Percentiles rank a stretch among this genome's conserved stretches.
Conservation (phyloP, 2,888 invertebrate genomes). For the Cephus pulcher region DNA sequence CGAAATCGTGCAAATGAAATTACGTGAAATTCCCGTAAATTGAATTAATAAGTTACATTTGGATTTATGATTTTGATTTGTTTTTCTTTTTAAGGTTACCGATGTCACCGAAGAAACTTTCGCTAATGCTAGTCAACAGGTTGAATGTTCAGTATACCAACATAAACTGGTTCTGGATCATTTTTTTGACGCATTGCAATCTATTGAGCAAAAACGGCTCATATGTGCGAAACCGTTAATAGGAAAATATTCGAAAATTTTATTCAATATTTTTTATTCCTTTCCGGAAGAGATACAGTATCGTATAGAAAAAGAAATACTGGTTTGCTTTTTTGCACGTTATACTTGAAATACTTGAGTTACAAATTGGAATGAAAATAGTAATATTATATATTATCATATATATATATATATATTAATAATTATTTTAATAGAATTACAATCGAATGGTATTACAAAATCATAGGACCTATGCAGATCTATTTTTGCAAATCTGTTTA, state of each 20-base stretch:
- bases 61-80: neutral
- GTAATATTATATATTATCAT: neutral
- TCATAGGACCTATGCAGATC: constrained; percentile 34
- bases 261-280: constrained; percentile 30
- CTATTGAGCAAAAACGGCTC: constrained; percentile 29
- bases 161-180: constrained; percentile 27
- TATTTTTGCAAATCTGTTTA: constrained; percentile 27
- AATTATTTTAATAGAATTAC: constrained; percentile 28
- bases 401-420: neutral
- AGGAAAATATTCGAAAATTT: constrained; percentile 33
- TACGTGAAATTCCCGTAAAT: constrained; percentile 24
- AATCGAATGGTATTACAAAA: constrained; percentile 30
- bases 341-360: neutral
- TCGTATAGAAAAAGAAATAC: constrained; percentile 35
- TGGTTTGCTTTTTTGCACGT: constrained; percentile 22
- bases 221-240: constrained; percentile 24
- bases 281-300: constrained; percentile 27
- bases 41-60: neutral
- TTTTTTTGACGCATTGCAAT: constrained; percentile 23
- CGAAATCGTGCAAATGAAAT: constrained; percentile 16
- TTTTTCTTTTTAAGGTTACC: constrained; percentile 9
- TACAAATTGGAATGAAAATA: neutral
- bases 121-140: constrained; percentile 20
- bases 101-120: constrained; percentile 21
- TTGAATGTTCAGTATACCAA: constrained; percentile 20